These are phyloP conservation scores for Agelas oroides DNA, from an alignment of 37 sponge, comb jelly and placozoan species.

Conservation along the genomic window DNA sequence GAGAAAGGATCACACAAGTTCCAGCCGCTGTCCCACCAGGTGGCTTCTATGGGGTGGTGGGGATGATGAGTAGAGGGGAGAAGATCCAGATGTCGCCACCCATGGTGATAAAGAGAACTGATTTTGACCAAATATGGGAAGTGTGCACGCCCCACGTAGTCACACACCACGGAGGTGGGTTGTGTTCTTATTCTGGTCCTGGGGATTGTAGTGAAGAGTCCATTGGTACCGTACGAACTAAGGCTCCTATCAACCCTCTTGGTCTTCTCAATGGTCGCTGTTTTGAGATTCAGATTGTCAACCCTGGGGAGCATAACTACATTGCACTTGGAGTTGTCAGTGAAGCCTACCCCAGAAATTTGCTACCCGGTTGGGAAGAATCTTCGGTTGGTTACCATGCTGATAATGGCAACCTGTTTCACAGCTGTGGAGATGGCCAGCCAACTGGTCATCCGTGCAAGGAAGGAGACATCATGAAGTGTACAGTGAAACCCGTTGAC, in stretches of 20 bases:
- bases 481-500: slow-evolving; percentile 48
- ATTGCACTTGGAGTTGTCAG: slow-evolving; percentile 72
- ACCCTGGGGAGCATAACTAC: slow-evolving; percentile 47
- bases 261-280: slow-evolving; percentile 10
- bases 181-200: slow-evolving; percentile 41
- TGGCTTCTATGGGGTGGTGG: slow-evolving; percentile 71
- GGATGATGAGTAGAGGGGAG: slow-evolving; percentile 68
- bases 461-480: slow-evolving; percentile 53
- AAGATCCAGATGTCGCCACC: slow-evolving; percentile 48
- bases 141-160: slow-evolving; percentile 29
- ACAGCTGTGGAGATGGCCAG: slow-evolving; percentile 26
- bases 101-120: background rate
- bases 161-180: slow-evolving; percentile 41
- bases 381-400: slow-evolving; percentile 79
- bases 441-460: slow-evolving; percentile 21
- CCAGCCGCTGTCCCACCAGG: slow-evolving; percentile 30
- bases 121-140: slow-evolving; percentile 43
- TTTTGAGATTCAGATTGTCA: slow-evolving; percentile 42
- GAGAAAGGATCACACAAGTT: slow-evolving; percentile 4
- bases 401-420: slow-evolving; percentile 65
- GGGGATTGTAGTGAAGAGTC: slow-evolving; percentile 26
- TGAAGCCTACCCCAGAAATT: slow-evolving; percentile 42
- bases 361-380: slow-evolving; percentile 78
- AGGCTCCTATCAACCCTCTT: slow-evolving; percentile 3
- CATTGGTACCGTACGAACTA: slow-evolving; percentile 53